Evolutionary conservation across 2,797 vertebrate species (phyloP), one percentile per base, ranked within the genome.

Genomic region (Yasuhikotakia modesta): DNA sequence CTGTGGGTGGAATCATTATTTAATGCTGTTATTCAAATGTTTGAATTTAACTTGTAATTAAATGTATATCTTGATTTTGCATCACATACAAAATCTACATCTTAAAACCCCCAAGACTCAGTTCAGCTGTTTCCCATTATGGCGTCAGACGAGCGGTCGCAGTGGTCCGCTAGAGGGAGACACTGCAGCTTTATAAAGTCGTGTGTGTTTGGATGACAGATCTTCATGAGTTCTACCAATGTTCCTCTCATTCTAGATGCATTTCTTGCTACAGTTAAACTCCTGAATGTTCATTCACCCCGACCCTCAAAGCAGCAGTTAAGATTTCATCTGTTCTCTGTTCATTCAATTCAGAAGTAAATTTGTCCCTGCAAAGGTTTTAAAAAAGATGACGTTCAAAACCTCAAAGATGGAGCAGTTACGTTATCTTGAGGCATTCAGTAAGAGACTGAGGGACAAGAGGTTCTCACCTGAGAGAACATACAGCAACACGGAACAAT

Each of bases 381-480:
- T 39, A 8, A 39, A 39, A 8, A 85, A 21, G 2, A 82, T 68
- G 6, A 94, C 94, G 0, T 87, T 81, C n/a, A n/a, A n/a, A n/a
- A 53, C 81, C 90, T 61, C 84, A n/a, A n/a, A n/a, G n/a, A n/a
- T 87, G 52, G 82, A 74, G 0, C 90, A 69, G 4, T 19, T 8
- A 43, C 80, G 89, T 0, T 66, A n/a, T 87, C 69, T 0, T 73
- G 53, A 95, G 83, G 80, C 92, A 94, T 0, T 70, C 83, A 17
- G 24, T 76, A 6, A 95, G 92, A 52, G 88, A 39, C 0, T 87
- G 85, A 75, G 94, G 93, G 77, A 92, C 89, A 81, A 94, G 89
- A 0, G 88, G 35, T 10, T 39, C 35, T 39, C 35, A 35, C 35
- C 35, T 35, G 35, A 39, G 35, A 39, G 8, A 1, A 39, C 8